Evolutionary conservation across 2,797 vertebrate species (phyloP), one percentile per base, ranked within the genome.

Genomic region (Sphenopsis melanotis): DNA sequence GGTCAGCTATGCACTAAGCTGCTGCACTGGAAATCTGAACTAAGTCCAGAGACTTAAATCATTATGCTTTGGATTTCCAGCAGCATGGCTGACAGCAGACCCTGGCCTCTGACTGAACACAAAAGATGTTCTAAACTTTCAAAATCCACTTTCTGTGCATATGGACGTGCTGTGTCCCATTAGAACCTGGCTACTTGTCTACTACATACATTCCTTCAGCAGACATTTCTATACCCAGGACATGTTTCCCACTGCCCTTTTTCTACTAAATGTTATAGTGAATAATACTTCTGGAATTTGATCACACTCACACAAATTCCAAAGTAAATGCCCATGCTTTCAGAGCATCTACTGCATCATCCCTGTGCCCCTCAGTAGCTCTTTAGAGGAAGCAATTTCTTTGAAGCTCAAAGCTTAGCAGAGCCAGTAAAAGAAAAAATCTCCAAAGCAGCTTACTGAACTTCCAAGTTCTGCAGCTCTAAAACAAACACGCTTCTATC

Each of bases 401-500:
- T 52, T 87, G 55, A 84, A 81, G 86, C 87, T 82, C 60, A 57
- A 56, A 95, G 66, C 87, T 90, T 70, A 85, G 79, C 15, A 60
- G 13, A 85, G 42, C 4, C 42, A 53, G 59, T 19, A 39, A 69
- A 39, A 72, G 34, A n/a, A 85, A 85, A 93, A 95, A 83, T 30
- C 90, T 96, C 85, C 93, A 75, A 89, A 95, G 92, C 85, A 89
- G 89, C 89, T 68, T 69, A 87, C 46, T n/a, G 86, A 84, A 78
- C 52, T 52, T 83, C 32, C 72, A 96, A 91, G 94, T 88, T 91
- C 71, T 87, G 36, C 4, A 0, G 70, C 91, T 88, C 81, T 91
- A 95, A 97, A 95, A 93, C 90, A 96, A 96, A 95, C 95, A 93
- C 0, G 74, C 74, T 83, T 77, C 96, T 97, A 97, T 97, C 97